Evolutionary conservation across 2,797 vertebrate species (phyloP).

Genomic region (Peromyscus melanophrys): DNA sequence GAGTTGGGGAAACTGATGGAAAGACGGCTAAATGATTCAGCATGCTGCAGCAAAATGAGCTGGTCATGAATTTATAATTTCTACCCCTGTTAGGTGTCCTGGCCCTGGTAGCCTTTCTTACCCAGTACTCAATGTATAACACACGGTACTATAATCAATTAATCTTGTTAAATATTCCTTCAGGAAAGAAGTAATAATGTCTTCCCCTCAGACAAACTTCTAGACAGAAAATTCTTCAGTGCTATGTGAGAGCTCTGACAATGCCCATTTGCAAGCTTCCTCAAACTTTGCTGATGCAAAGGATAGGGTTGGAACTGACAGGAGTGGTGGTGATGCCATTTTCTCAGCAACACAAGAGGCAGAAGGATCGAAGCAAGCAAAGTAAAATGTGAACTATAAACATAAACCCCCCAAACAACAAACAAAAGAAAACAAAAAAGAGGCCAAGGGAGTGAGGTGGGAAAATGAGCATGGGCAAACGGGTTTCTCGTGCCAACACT

Average conservation of each 20-base stretch:
- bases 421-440: conserved; percentile 17
- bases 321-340: conserved; percentile 13
- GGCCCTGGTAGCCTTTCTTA: conserved; percentile 29
- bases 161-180: conserved; percentile 48
- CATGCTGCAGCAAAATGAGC: conserved; percentile 74
- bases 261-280: neutral
- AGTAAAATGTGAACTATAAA: conserved; percentile 32
- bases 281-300: neutral
- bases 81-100: conserved; percentile 41
- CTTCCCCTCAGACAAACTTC: conserved; percentile 22
- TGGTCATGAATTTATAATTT: conserved; percentile 75
- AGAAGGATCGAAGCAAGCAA: conserved; percentile 12
- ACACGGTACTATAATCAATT: neutral
- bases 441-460: conserved; percentile 2
- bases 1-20: conserved; percentile 81
- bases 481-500: neutral
- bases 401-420: conserved; percentile 14
- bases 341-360: conserved; percentile 28
- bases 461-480: neutral
- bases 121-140: neutral
- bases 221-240: conserved; percentile 48
- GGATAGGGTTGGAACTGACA: neutral
- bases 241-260: neutral
- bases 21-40: conserved; percentile 84
- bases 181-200: neutral